phyloP scores from a whole-genome alignment of 2,113 vertebrate genomes.

The Atrichornis clamosus region DNA sequence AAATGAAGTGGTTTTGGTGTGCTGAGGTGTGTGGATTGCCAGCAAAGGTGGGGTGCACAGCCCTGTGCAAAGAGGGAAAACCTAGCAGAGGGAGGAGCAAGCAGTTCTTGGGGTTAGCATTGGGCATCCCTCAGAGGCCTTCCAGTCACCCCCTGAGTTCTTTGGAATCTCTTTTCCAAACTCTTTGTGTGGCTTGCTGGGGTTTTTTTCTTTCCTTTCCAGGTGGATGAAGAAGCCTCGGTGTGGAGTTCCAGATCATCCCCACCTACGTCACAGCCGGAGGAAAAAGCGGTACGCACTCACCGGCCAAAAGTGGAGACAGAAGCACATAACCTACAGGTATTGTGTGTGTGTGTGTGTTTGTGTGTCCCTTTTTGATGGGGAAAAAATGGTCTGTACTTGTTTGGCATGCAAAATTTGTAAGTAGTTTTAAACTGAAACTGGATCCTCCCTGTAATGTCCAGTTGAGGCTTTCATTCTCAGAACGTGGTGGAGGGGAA shows the following conservation, averaged over 20 bases:
- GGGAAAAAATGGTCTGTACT: neutral
- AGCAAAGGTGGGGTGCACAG: neutral
- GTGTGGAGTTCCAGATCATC: conserved; percentile 93
- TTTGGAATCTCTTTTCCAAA: neutral
- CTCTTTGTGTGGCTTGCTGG: neutral
- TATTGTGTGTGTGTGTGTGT: conserved; percentile 1
- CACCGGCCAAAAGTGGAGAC: conserved; percentile 96
- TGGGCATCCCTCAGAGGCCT: neutral
- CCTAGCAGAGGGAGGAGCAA: neutral
- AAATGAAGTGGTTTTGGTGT: neutral
- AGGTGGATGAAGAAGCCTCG: conserved; percentile 98
- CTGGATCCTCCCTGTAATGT: neutral
- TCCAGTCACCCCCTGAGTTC: neutral
- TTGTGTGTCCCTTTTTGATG: neutral
- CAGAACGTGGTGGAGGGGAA: neutral
- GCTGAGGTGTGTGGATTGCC: neutral
- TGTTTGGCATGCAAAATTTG: neutral
- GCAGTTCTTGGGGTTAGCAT: neutral
- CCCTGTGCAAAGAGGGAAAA: neutral
- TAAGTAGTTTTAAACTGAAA: neutral
- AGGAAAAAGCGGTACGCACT: conserved; percentile 96
- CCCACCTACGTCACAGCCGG: conserved; percentile 82
- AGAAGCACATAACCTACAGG: conserved; percentile 98
- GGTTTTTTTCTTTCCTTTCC: neutral
- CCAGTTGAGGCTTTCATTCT: neutral